A percentile compares a stretch with the other conserved stretches of the same genome.
Conservation (phyloP, 1,140 invertebrate genomes). For the Xylocopa sonorina region DNA sequence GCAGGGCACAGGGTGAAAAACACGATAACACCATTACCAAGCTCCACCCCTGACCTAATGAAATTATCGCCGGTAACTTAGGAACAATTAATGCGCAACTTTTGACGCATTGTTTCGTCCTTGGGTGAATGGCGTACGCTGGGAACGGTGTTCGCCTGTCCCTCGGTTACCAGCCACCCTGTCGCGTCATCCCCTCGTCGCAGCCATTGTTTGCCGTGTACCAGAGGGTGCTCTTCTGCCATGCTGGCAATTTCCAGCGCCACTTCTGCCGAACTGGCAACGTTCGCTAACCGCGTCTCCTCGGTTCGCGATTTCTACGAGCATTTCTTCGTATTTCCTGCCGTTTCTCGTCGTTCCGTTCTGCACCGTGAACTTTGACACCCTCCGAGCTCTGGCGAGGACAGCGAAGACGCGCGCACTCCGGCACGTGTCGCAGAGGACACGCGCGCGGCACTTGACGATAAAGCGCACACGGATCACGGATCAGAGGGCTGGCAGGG, state of each 20-base stretch:
- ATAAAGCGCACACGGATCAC: constrained; percentile 62
- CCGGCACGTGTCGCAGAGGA: constrained; percentile 21
- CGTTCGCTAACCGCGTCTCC: background rate
- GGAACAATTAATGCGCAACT: constrained; percentile 69
- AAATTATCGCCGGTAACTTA: constrained; percentile 69
- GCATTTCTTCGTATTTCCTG: too few species aligned
- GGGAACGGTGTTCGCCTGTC: constrained; percentile 28
- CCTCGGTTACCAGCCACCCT: background rate
- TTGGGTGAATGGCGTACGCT: constrained; percentile 51
- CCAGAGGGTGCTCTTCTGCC: constrained; percentile 43
- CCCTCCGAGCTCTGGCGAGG: too few species aligned
- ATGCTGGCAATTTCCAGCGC: constrained; percentile 28
- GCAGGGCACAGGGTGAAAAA: constrained; percentile 53
- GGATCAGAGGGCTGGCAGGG: constrained; percentile 52
- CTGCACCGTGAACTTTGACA: background rate
- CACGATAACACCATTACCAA: constrained; percentile 68
- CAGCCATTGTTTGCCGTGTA: constrained; percentile 39
- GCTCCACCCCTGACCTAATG: constrained; percentile 51
- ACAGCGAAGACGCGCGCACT: constrained; percentile 2
- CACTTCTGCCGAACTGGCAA: background rate
- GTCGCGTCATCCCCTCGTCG: background rate
- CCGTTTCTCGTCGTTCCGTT: background rate
- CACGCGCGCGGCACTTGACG: constrained; percentile 51
- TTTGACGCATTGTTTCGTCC: constrained; percentile 65
- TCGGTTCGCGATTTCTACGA: background rate